These are phyloP conservation scores for Zhengitettix transpicula DNA, from an alignment of 2,888 invertebrate genomes.

Conservation along the genomic window DNA sequence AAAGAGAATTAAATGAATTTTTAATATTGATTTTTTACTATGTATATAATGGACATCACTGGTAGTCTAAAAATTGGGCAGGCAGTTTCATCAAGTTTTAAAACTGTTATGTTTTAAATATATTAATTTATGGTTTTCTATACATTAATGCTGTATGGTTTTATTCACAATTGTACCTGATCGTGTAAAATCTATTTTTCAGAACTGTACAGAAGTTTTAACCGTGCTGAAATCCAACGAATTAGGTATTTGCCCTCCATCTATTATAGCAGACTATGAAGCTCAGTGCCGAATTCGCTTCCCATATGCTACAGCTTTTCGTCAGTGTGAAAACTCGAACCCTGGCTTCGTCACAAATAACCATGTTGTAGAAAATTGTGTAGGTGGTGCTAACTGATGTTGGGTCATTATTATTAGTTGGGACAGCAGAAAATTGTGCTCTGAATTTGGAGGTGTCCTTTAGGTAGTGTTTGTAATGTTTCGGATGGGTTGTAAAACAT, in stretches of 20 bases:
- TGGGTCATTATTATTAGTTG: constrained; percentile 6
- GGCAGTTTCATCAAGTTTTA: no score
- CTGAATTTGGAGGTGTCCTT: no score
- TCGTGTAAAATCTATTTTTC: constrained; percentile 19
- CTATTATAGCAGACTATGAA: constrained; percentile 46
- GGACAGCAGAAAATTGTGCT: not conserved
- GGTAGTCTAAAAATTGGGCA: no score
- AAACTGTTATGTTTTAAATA: no score
- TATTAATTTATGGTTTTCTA: no score
- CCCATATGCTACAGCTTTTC: constrained; percentile 65
- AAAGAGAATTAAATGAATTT: no score
- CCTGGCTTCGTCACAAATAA: constrained; percentile 16
- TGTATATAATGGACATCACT: no score
- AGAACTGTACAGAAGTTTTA: constrained; percentile 68
- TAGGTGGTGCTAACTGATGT: constrained; percentile 23
- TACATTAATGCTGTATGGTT: no score
- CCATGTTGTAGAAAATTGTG: constrained; percentile 21
- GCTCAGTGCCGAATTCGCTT: constrained; percentile 55
- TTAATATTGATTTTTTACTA: no score
- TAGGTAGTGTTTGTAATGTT: no score
- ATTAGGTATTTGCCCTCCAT: constrained; percentile 55
- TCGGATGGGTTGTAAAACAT: no score
- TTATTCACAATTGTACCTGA: no score
- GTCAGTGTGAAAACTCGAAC: constrained; percentile 21
- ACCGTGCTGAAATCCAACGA: constrained; percentile 61